Base-by-base conservation (phyloP, 2,797 vertebrate genomes). In the Xerus rutilus region DNA sequence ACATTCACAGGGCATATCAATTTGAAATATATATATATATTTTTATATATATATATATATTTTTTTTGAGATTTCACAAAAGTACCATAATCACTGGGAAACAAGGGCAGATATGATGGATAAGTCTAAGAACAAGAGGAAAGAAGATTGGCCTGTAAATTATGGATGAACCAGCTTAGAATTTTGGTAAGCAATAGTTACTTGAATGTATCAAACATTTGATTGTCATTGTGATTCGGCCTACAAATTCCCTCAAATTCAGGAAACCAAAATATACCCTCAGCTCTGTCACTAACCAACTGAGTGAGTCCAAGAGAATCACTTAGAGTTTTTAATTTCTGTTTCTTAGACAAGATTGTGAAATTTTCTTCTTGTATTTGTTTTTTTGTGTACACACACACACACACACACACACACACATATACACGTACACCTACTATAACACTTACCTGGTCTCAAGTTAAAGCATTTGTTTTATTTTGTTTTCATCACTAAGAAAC, bases 41-140 rank as follows among this genome's bases (percentile, higher is more conserved):
- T 90, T 39, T 39, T 39, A 39, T 39, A 39, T 39, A 39, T 15
- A 52, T 52, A 52, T 49, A 20, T 67, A 74, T n/a, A 57, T 32
- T 49, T 76, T 78, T 92, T 92, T 74, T 85, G 83, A 91, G 43
- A 95, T 77, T 95, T 82, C 4, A 32, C 35, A 43, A 52, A 35
- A 12, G 18, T 43, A 85, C 20, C 69, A 28, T 93, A 91, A 87
- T 84, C 28, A 73, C 7, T n/a, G 25, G 62, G 6, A 32, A 39
- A 84, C 79, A 47, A 35, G 35, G 28, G 23, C 8, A 69, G 35
- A 74, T 81, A 72, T 9, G 25, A 21, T 32, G 15, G 39, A 81
- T 3, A 39, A 91, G 5, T 89, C 10, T 93, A 92, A 89, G 49
- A 85, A 79, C n/a, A 89, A 79, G 43, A 93, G 12, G 25, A 85